A percentile compares a stretch with the other conserved stretches of the same genome.
These are phyloP conservation scores for Melanerpes formicivorus DNA, from an alignment of 2,113 vertebrate species.

Conservation along the genomic window DNA sequence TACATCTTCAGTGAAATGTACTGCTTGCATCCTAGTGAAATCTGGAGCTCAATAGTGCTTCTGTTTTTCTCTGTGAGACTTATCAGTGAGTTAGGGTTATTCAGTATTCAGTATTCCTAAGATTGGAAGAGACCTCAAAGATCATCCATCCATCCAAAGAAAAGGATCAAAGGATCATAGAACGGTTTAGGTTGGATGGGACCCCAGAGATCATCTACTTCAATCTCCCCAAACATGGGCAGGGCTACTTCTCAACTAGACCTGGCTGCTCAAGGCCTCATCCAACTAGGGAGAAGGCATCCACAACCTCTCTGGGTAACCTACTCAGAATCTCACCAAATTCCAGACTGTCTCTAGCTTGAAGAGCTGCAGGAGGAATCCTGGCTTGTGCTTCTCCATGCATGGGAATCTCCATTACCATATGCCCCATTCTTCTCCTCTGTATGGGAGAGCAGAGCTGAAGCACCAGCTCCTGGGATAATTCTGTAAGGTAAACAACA, in stretches of 20 bases:
- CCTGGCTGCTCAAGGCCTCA: too few relatives aligned
- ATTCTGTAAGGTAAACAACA: neutral
- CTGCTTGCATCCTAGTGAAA: neutral
- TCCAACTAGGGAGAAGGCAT: too few relatives aligned
- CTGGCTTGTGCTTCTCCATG: neutral
- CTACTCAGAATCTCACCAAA: too few relatives aligned
- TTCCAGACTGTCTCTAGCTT: neutral
- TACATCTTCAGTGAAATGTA: neutral
- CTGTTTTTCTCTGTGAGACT: neutral
- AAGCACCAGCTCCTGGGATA: neutral
- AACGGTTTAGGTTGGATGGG: too few relatives aligned
- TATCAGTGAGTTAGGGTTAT: neutral
- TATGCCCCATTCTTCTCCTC: accelerated
- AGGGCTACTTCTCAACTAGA: too few relatives aligned
- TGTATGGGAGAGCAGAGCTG: neutral
- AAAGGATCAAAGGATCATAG: too few relatives aligned
- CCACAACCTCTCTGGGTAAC: too few relatives aligned
- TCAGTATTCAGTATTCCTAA: too few relatives aligned
- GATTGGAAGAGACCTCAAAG: too few relatives aligned
- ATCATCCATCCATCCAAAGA: too few relatives aligned
- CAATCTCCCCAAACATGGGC: too few relatives aligned
- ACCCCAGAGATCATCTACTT: too few relatives aligned
- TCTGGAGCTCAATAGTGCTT: neutral
- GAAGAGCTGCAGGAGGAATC: neutral
- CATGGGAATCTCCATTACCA: neutral